Base-by-base conservation (phyloP, 2,888 invertebrate species). In the Orthosia gracilis region DNA sequence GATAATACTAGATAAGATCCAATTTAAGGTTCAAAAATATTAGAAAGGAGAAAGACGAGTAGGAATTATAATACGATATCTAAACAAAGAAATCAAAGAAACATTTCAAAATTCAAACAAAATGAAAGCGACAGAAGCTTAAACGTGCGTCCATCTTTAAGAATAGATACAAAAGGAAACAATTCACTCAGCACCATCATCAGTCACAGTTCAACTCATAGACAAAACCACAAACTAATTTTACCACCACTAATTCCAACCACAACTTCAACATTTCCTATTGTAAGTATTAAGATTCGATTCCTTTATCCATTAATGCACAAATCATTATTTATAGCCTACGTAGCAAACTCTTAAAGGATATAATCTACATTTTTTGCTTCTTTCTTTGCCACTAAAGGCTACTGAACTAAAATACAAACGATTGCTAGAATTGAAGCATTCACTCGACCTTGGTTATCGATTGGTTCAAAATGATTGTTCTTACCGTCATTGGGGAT, bases 391-490 rank as follows among this genome's bases (percentile, higher is more conserved):
- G 74, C 68, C 63, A 79, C 40, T 23, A 47, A 47, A 69, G 80
- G 69, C 59, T 65, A 61, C 40, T 76, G 83, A 74, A 78, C 78
- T 72, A 67, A 57, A 58, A 50, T 64, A 57, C 45, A 67, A 83
- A 52, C 67, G 63, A 76, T 74, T 69, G 66, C 54, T 76, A 70
- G 61, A 84, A 80, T 76, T 55, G 52, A 54, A 67, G 82, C 88
- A 77, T 83, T 88, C 88, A 76, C 88, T 88, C 80, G 80, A 71
- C 88, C 88, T 88, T 82, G 84, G 54, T 4, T 72, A 70, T 69
- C 68, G 78, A 80, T 62, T 52, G 49, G 54, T 78, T 71, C 69
- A 65, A 76, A 78, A 68, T 76, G 40, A 71, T 72, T 69, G 50
- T 76, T 23, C 52, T 72, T 45, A 69, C 21, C 61, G 63, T 73